A percentile compares a stretch with the other conserved stretches of the same genome.
Evolutionary conservation across 2,888 invertebrate species (phyloP).

Genomic region (Parnassius apollo): DNA sequence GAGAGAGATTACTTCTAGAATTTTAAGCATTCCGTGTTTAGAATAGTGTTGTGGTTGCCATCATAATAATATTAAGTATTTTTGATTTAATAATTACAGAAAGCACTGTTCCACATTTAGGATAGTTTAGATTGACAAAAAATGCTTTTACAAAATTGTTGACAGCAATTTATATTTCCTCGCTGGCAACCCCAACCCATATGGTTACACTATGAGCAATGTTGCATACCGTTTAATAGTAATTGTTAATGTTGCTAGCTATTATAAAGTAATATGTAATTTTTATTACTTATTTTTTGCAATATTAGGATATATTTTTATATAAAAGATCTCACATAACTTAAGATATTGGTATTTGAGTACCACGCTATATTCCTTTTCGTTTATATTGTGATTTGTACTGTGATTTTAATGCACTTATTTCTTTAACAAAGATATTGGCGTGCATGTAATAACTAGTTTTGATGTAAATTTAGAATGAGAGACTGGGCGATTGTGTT

Average conservation of each 20-base stretch:
- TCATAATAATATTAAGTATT: slow-evolving; percentile 25
- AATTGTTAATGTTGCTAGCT: slow-evolving; percentile 74
- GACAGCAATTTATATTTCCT: slow-evolving; percentile 32
- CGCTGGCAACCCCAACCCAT: slow-evolving; percentile 54
- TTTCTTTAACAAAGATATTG: slow-evolving; percentile 33
- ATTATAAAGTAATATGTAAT: slow-evolving; percentile 52
- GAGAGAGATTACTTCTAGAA: slow-evolving; percentile 73
- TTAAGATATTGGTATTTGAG: slow-evolving; percentile 45
- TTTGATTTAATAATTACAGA: background rate
- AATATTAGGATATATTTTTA: slow-evolving; percentile 68
- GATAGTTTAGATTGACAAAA: background rate
- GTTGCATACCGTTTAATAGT: slow-evolving; percentile 70
- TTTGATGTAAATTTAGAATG: slow-evolving; percentile 46
- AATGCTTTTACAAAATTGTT: slow-evolving; percentile 33
- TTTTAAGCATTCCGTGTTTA: slow-evolving; percentile 58
- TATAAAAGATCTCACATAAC: slow-evolving; percentile 64
- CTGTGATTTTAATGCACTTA: slow-evolving; percentile 62
- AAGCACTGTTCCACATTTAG: background rate
- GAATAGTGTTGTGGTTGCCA: slow-evolving; percentile 61
- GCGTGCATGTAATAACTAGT: slow-evolving; percentile 37
- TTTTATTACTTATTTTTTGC: slow-evolving; percentile 63
- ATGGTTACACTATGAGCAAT: slow-evolving; percentile 59
- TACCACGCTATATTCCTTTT: slow-evolving; percentile 37
- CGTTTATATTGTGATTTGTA: slow-evolving; percentile 59
- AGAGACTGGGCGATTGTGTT: slow-evolving; percentile 56